Percentiles rank a stretch among this genome's conserved stretches.
Conservation (phyloP, 2,113 vertebrate genomes). For the Hippocampus comes region DNA sequence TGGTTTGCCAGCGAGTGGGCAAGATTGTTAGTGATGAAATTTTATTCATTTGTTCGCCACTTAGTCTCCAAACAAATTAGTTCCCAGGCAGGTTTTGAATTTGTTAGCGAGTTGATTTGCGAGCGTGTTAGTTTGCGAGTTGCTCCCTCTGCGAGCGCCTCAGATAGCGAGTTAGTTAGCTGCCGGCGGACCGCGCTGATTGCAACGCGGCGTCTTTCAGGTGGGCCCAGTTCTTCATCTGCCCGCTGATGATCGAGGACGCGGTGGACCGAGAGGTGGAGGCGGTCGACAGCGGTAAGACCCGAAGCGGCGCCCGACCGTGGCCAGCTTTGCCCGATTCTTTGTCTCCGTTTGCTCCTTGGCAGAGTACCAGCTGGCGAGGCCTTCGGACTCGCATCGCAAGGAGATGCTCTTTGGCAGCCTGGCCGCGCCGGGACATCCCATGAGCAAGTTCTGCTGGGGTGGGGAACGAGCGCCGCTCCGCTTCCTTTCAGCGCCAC, state of each 20-base stretch:
- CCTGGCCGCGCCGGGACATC: conserved; percentile 86
- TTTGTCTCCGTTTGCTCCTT: background rate
- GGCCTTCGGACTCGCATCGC: conserved; percentile 88
- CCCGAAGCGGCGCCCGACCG: background rate
- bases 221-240: conserved; percentile 97
- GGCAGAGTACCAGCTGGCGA: conserved; percentile 88
- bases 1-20: too few relatives aligned
- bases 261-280: conserved; percentile 94
- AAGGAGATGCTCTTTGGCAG: conserved; percentile 96
- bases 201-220: conserved; percentile 57
- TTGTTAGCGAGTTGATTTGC: too few relatives aligned
- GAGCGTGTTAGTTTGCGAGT: too few relatives aligned
- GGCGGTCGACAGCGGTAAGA: conserved; percentile 94
- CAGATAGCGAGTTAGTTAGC: background rate
- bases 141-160: too few relatives aligned
- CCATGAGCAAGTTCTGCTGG: conserved; percentile 97
- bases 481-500: background rate
- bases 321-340: too few relatives aligned
- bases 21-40: too few relatives aligned
- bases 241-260: conserved; percentile 92
- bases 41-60: too few relatives aligned
- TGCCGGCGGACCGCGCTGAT: too few relatives aligned
- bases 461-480: conserved; percentile 67
- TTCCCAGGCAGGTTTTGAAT: too few relatives aligned
- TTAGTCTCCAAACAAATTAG: too few relatives aligned